Base-by-base conservation (phyloP, 1,140 invertebrate species). In the Geopemphigus sp. region DNA sequence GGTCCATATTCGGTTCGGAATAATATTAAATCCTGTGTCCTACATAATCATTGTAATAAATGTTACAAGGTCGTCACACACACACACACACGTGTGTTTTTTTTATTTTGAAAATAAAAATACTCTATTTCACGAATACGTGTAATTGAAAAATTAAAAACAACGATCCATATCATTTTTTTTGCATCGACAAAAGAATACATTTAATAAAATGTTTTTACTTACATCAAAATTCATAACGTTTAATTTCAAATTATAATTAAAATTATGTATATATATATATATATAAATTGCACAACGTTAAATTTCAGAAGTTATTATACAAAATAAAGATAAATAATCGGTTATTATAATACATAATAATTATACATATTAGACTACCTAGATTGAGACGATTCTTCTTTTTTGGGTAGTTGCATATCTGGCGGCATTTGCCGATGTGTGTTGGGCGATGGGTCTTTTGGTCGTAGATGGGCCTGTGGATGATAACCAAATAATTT, bases 401-500 rank as follows among this genome's bases (percentile, higher is more conserved):
- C 82, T 64, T 83, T 83, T 72, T 82, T 81, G 50, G 81, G 83
- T 15, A 80, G 57, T 39, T 82, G 78, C 39, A 82, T 45, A 56
- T 81, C 76, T 6, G 83, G 22, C 24, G 81, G 80, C 24, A 76
- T 56, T 15, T 53, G 56, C 50, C 80, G 66, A 47, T 54, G 74
- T 15, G 78, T 82, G 8, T 63, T 78, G 19, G 57, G 74, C 26
- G 82, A 82, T 50, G 83, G 81, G 26, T 82, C 82, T 81, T 83
- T 83, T 29, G 74, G 74, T 50, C 82, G 57, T 64, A 82, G 63
- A 26, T 80, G 80, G n/a, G 87, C 87, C 83, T 88, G 88, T 24
- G 87, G 87, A 22, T 90, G 88, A 84, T 91, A 92, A 80, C 87
- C 90, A 82, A 91, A 89, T 66, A 93, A 87, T 85, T 93, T 93